These are phyloP conservation scores for Phyllotreta striolata DNA, from an alignment of 2,888 invertebrate genomes.

Conservation along the genomic window DNA sequence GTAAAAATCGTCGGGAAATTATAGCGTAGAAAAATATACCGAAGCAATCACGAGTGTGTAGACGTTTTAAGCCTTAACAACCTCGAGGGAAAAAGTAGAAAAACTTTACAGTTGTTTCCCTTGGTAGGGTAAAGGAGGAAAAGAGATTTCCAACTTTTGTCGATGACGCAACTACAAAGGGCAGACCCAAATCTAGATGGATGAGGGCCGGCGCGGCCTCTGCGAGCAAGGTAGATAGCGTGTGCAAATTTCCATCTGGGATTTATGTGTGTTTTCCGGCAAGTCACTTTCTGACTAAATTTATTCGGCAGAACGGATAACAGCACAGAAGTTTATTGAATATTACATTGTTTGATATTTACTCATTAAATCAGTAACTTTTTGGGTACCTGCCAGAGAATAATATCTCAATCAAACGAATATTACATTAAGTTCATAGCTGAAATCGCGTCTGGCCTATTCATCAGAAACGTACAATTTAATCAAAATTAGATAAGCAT, in stretches of 20 bases:
- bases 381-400: no score
- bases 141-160: conserved; percentile 31
- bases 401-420: no score
- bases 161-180: conserved; percentile 33
- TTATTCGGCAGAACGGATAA: conserved; percentile 10
- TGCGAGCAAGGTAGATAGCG: conserved; percentile 44
- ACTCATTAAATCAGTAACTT: no score
- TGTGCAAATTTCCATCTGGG: conserved; percentile 44
- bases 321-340: no score
- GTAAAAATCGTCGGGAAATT: neutral
- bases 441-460: no score
- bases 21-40: neutral
- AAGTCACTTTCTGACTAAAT: conserved; percentile 28
- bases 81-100: conserved; percentile 10
- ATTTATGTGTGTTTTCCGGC: conserved; percentile 40
- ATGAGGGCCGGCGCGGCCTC: conserved; percentile 42
- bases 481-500: no score
- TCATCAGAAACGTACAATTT: no score
- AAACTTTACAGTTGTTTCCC: conserved; percentile 26
- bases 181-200: conserved; percentile 44
- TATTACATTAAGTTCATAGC: no score
- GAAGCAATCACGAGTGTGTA: conserved; percentile 10
- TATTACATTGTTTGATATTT: no score
- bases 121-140: conserved; percentile 14
- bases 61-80: conserved; percentile 16